phyloP scores from a whole-genome alignment of 2,113 vertebrate species.

The Albula goreensis region DNA sequence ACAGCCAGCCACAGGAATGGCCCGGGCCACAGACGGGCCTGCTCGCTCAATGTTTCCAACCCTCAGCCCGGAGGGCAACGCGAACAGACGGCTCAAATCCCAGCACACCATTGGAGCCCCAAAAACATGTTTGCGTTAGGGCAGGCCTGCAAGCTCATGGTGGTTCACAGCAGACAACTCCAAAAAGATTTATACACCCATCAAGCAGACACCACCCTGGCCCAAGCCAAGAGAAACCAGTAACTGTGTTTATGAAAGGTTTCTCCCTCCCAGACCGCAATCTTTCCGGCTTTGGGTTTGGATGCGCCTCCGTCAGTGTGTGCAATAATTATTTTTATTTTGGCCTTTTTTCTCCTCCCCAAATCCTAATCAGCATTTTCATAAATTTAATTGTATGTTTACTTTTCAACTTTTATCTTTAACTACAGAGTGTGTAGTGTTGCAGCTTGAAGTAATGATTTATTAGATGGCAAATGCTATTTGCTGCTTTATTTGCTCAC shows the following conservation, averaged over 20 bases:
- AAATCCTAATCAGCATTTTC: constrained; percentile 51
- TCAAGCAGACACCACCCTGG: constrained; percentile 39
- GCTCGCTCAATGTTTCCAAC: constrained; percentile 40
- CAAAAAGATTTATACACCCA: constrained; percentile 59
- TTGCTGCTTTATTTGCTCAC: not conserved
- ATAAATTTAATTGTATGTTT: constrained; percentile 50
- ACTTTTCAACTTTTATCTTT: constrained; percentile 49
- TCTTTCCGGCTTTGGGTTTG: constrained; percentile 56
- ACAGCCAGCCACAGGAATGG: constrained; percentile 47
- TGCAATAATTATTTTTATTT: constrained; percentile 12
- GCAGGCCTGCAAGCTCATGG: constrained; percentile 39
- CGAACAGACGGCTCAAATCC: constrained; percentile 45
- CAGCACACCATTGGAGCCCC: constrained; percentile 38
- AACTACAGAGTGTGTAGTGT: constrained; percentile 20
- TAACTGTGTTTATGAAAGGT: constrained; percentile 58
- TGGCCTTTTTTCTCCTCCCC: constrained; percentile 15
- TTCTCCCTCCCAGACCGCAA: constrained; percentile 55
- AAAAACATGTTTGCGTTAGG: constrained; percentile 39
- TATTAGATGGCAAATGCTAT: not conserved
- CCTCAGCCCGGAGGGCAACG: constrained; percentile 29
- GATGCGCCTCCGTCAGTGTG: constrained; percentile 34
- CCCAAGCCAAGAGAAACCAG: constrained; percentile 60
- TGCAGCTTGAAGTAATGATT: not conserved
- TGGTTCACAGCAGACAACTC: constrained; percentile 52
- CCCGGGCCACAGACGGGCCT: constrained; percentile 35